A percentile compares a stretch with the other conserved stretches of the same genome.
These are phyloP conservation scores for Chloroceryle aenea DNA, from an alignment of 2,113 vertebrate species.

Conservation along the genomic window DNA sequence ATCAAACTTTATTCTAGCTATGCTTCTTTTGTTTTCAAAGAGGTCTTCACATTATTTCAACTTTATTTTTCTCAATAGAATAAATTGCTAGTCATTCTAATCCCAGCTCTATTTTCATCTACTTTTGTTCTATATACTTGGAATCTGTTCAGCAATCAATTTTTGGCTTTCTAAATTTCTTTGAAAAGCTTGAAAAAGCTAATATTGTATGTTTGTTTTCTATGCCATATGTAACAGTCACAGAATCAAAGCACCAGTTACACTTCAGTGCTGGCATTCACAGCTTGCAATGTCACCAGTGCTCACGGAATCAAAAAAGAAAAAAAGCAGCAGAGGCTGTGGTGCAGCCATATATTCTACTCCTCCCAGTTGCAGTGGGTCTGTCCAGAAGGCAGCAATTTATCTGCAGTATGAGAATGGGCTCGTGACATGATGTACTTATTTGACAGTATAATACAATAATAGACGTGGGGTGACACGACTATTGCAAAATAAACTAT, in stretches of 20 bases:
- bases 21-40: neutral
- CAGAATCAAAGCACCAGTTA: constrained; percentile 18
- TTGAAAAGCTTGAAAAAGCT: constrained; percentile 45
- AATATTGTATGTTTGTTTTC: constrained; percentile 19
- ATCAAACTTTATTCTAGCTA: neutral
- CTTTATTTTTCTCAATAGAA: neutral
- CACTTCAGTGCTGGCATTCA: neutral
- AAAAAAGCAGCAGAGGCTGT: neutral
- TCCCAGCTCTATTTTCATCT: constrained; percentile 1
- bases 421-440: constrained; percentile 42
- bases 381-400: constrained; percentile 50
- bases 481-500: constrained; percentile 36
- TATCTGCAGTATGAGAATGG: constrained; percentile 34
- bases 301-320: neutral
- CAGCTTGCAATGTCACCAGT: neutral
- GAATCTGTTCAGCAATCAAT: constrained; percentile 15
- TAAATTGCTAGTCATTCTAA: neutral
- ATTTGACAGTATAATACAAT: constrained; percentile 53
- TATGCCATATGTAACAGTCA: neutral
- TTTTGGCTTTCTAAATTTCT: neutral
- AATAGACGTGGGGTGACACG: neutral
- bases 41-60: neutral
- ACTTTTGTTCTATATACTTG: neutral
- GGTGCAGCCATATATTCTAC: neutral
- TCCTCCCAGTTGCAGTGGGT: neutral